Conservation (phyloP, 2,113 vertebrate species). For the Notothenia rossii region DNA sequence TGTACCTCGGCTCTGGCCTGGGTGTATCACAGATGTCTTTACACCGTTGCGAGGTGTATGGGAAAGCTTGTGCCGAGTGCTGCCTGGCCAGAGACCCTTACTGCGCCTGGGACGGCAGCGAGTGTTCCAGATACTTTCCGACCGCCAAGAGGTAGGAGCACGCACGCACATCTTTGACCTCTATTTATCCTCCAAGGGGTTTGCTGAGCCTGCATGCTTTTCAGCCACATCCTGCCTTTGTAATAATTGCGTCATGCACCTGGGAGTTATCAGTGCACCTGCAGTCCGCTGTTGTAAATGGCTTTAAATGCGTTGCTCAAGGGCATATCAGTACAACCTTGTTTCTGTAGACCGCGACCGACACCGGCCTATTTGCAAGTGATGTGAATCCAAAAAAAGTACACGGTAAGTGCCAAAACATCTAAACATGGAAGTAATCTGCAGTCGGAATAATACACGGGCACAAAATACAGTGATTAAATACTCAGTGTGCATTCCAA, state of each 20-base stretch:
- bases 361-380: conserved; percentile 32
- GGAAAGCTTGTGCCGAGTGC: conserved; percentile 97
- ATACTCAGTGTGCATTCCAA: conserved; percentile 36
- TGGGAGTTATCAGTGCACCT: conserved; percentile 66
- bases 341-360: conserved; percentile 41
- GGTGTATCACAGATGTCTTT: conserved; percentile 95
- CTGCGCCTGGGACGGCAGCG: conserved; percentile 96
- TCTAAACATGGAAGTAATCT: conserved; percentile 63
- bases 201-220: conserved; percentile 36
- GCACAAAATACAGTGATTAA: conserved; percentile 52
- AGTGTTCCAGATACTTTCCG: conserved; percentile 97
- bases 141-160: conserved; percentile 93
- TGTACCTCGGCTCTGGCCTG: conserved; percentile 92
- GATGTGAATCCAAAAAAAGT: neutral
- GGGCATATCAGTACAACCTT: conserved; percentile 29
- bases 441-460: conserved; percentile 31
- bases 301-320: conserved; percentile 52
- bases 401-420: conserved; percentile 22
- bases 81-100: conserved; percentile 98
- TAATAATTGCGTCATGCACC: conserved; percentile 43
- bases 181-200: conserved; percentile 41
- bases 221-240: conserved; percentile 47
- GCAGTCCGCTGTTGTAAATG: conserved; percentile 33
- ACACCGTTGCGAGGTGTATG: conserved; percentile 96
- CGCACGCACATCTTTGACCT: conserved; percentile 25